A percentile compares a stretch with the other conserved stretches of the same genome.
phyloP scores from a whole-genome alignment of 1,140 invertebrate genomes.

The Chrysopa pallens region DNA sequence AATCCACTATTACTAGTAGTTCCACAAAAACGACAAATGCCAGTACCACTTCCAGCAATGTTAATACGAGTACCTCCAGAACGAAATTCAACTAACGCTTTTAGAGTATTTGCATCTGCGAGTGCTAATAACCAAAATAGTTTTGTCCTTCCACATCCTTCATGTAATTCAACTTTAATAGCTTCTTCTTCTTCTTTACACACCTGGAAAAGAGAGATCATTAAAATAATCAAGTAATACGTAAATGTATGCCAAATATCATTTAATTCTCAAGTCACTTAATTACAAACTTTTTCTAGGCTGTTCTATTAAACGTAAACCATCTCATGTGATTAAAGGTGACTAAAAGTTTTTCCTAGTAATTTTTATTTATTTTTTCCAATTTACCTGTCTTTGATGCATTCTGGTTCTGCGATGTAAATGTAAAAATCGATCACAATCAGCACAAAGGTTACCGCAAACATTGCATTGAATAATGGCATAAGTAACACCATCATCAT shows the following conservation, averaged over 20 bases:
- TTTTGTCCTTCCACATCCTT: slow-evolving; percentile 88
- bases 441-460: slow-evolving; percentile 85
- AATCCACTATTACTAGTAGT: slow-evolving; percentile 64
- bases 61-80: slow-evolving; percentile 39
- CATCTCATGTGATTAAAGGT: too few relatives aligned
- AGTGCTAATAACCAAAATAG: slow-evolving; percentile 86
- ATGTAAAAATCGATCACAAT: slow-evolving; percentile 91
- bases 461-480: slow-evolving; percentile 83
- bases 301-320: too few relatives aligned
- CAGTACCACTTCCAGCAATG: slow-evolving; percentile 31
- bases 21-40: slow-evolving; percentile 85
- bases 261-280: too few relatives aligned
- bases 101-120: slow-evolving; percentile 81
- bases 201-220: too few relatives aligned
- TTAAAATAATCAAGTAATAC: too few relatives aligned
- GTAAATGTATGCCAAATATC: too few relatives aligned
- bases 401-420: slow-evolving; percentile 70
- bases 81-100: slow-evolving; percentile 86
- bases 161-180: slow-evolving; percentile 84
- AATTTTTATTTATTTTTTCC: too few relatives aligned
- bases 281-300: too few relatives aligned
- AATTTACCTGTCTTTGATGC: slow-evolving; percentile 65
- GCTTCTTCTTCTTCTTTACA: slow-evolving; percentile 94
- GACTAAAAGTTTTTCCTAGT: too few relatives aligned
- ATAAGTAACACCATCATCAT: slow-evolving; percentile 88